These are phyloP conservation scores for Meriones unguiculatus DNA, from an alignment of 2,113 vertebrate species.

Conservation along the genomic window DNA sequence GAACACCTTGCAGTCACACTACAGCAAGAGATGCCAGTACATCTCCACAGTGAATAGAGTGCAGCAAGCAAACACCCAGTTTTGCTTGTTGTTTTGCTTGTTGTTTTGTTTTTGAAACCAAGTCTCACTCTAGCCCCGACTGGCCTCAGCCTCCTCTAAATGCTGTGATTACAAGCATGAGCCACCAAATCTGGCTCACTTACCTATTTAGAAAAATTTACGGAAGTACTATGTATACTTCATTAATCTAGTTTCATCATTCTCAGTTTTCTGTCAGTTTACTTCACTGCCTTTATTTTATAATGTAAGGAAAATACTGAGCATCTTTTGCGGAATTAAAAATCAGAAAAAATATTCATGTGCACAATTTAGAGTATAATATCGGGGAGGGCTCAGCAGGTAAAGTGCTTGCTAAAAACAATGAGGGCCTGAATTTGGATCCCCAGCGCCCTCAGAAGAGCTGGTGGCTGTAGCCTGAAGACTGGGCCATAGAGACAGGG, in stretches of 20 bases:
- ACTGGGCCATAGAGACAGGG: neutral
- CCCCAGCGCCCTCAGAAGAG: neutral
- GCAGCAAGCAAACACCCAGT: constrained; percentile 1
- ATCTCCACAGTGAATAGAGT: neutral
- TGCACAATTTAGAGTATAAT: constrained; percentile 29
- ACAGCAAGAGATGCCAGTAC: neutral
- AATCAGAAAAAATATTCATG: constrained; percentile 3
- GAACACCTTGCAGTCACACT: neutral
- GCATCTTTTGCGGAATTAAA: constrained; percentile 51
- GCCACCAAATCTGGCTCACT: neutral
- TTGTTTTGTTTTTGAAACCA: neutral
- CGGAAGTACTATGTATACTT: constrained; percentile 31
- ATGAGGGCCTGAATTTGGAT: neutral
- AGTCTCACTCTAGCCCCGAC: neutral
- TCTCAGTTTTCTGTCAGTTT: constrained; percentile 9
- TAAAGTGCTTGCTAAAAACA: neutral
- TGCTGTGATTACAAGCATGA: neutral
- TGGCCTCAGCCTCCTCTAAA: neutral
- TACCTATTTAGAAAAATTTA: constrained; percentile 27
- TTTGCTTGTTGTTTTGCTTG: neutral
- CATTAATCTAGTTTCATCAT: constrained; percentile 35
- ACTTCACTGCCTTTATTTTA: constrained; percentile 57
- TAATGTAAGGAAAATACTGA: constrained; percentile 49
- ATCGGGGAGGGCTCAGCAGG: neutral
- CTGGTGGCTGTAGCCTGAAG: neutral